These are phyloP conservation scores for Eufriesea mexicana DNA, from an alignment of 1,140 invertebrate genomes.

Conservation along the genomic window DNA sequence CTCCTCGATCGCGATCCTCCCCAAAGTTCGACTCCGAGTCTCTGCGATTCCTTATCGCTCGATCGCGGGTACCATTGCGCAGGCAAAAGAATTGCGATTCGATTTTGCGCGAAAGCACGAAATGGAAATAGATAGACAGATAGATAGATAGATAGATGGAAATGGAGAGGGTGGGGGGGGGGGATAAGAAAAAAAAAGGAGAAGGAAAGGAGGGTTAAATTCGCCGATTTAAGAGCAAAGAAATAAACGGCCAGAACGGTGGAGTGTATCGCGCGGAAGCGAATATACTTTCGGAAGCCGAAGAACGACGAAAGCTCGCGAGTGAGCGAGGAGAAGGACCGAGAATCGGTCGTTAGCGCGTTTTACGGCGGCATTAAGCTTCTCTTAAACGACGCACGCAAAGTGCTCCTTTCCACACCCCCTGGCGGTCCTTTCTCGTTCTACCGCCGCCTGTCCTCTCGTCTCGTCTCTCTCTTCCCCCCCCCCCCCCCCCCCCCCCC, in stretches of 20 bases:
- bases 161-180: too few species aligned
- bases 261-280: not conserved
- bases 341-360: conserved; percentile 67
- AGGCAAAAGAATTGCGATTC: too few species aligned
- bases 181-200: too few species aligned
- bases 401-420: conserved; percentile 53
- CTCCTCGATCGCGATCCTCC: too few species aligned
- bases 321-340: conserved; percentile 34
- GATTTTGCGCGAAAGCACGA: too few species aligned
- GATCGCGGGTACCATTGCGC: too few species aligned
- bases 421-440: not conserved
- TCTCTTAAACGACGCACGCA: conserved; percentile 73
- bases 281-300: conserved; percentile 39
- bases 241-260: too few species aligned
- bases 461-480: too few species aligned
- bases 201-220: too few species aligned
- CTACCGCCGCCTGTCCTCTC: not conserved
- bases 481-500: too few species aligned
- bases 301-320: conserved; percentile 37
- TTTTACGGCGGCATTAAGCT: conserved; percentile 75
- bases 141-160: not conserved
- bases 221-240: not conserved
- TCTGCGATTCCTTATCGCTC: not conserved
- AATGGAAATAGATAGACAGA: not conserved
- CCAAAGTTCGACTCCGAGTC: too few species aligned